Evolutionary conservation across 2,113 vertebrate genomes (phyloP).

Genomic region (Tachysurus fulvidraco): DNA sequence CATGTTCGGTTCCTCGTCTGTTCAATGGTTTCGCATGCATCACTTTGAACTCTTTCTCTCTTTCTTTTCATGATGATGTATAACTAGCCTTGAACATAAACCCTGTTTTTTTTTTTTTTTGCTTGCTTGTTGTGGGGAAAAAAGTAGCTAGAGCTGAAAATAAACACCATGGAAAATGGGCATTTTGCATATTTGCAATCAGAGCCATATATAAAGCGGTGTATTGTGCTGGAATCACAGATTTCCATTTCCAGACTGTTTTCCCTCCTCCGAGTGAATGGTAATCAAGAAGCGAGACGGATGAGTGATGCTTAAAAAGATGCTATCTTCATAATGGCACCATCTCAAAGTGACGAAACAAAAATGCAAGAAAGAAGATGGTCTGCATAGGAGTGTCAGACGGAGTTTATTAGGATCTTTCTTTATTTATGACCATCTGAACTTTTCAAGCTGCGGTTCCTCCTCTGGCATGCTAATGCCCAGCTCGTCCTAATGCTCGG

Average conservation of each 20-base stretch:
- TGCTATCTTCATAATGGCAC: conserved; percentile 47
- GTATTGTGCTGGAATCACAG: conserved; percentile 20
- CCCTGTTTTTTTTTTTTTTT: neutral
- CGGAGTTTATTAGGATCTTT: conserved; percentile 63
- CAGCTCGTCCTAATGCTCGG: neutral
- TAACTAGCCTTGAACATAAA: neutral
- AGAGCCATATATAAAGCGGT: conserved; percentile 21
- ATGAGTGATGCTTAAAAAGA: conserved; percentile 59
- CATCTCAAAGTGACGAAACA: conserved; percentile 31
- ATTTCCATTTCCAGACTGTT: conserved; percentile 45
- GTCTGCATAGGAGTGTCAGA: conserved; percentile 54
- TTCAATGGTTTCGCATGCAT: neutral
- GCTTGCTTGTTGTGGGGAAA: neutral
- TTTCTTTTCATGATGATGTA: neutral
- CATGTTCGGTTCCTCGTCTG: neutral
- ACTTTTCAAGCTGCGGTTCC: conserved; percentile 59
- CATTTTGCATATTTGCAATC: conserved; percentile 33
- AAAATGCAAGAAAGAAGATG: conserved; percentile 32
- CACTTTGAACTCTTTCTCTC: neutral
- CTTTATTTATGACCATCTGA: conserved; percentile 62
- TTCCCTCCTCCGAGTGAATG: conserved; percentile 37
- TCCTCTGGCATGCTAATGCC: conserved; percentile 43
- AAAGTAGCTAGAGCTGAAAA: neutral
- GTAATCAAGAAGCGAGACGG: conserved; percentile 53
- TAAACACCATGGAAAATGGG: neutral